Evolutionary conservation across 2,888 invertebrate genomes (phyloP).

Genomic region (Lasioglossum zephyrum): DNA sequence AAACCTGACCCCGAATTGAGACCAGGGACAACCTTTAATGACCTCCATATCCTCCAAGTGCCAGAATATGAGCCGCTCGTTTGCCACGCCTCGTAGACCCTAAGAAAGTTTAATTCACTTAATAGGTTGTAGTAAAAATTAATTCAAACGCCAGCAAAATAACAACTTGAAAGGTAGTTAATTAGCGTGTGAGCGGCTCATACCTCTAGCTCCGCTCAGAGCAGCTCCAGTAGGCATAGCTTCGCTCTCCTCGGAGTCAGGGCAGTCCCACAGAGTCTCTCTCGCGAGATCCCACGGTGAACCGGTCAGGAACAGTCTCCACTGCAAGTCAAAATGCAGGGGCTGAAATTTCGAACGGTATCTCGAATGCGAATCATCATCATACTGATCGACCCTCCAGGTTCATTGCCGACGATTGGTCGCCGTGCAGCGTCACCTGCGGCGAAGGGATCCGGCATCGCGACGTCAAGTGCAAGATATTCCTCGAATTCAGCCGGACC

Average conservation of each 20-base stretch:
- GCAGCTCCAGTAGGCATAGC: no score
- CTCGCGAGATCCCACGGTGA: background rate
- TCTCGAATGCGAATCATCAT: conserved; percentile 31
- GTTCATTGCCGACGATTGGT: conserved; percentile 97
- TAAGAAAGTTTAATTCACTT: background rate
- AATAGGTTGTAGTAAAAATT: background rate
- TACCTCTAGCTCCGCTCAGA: background rate
- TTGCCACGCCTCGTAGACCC: background rate
- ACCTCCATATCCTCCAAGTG: background rate
- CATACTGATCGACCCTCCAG: conserved; percentile 80
- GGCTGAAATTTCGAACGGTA: background rate
- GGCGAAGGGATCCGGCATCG: conserved; percentile 95
- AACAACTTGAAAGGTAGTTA: background rate
- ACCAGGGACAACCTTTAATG: background rate
- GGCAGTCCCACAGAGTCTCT: background rate
- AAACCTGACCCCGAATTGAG: background rate
- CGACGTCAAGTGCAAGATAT: conserved; percentile 97
- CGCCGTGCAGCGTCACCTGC: conserved; percentile 95
- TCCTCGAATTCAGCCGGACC: conserved; percentile 95
- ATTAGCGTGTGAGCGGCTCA: background rate
- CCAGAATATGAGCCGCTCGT: background rate
- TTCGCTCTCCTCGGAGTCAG: background rate
- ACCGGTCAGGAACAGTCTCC: background rate
- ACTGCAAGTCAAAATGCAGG: background rate
- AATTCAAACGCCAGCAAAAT: background rate